phyloP scores from a whole-genome alignment of 2,113 vertebrate species.

The Rhodinocichla rosea region DNA sequence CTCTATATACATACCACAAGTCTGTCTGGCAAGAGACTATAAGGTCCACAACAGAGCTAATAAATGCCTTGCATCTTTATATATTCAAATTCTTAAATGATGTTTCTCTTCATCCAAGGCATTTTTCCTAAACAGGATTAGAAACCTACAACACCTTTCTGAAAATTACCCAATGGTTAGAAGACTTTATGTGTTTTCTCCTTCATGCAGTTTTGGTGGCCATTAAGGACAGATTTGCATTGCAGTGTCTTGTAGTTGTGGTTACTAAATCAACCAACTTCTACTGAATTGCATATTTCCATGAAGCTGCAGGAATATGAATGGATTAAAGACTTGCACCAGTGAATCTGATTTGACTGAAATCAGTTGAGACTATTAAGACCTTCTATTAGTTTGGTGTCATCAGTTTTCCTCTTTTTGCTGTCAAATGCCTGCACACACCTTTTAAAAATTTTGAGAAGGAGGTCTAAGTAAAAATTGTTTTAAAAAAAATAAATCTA shows the following conservation, averaged over 20 bases:
- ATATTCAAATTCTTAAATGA: neutral
- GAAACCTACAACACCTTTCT: neutral
- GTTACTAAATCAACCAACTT: neutral
- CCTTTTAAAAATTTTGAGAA: neutral
- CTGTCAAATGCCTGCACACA: fast-evolving
- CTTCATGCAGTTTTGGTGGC: neutral
- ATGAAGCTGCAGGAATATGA: neutral
- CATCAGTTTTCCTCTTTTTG: neutral
- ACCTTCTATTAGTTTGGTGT: neutral
- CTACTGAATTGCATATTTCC: neutral
- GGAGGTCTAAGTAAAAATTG: neutral
- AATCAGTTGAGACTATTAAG: neutral
- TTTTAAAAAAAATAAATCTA: neutral
- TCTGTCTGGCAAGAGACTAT: neutral
- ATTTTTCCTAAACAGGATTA: neutral
- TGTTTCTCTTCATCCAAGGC: neutral
- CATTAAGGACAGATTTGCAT: neutral
- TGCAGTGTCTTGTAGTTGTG: neutral
- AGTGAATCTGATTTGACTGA: neutral
- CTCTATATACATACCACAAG: neutral
- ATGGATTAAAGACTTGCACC: neutral
- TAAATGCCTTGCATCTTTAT: neutral
- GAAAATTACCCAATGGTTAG: neutral
- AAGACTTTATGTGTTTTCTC: neutral
- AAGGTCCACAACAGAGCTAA: neutral